Base-by-base conservation (phyloP, 2,888 invertebrate species). In the Drosophila mimetica region DNA sequence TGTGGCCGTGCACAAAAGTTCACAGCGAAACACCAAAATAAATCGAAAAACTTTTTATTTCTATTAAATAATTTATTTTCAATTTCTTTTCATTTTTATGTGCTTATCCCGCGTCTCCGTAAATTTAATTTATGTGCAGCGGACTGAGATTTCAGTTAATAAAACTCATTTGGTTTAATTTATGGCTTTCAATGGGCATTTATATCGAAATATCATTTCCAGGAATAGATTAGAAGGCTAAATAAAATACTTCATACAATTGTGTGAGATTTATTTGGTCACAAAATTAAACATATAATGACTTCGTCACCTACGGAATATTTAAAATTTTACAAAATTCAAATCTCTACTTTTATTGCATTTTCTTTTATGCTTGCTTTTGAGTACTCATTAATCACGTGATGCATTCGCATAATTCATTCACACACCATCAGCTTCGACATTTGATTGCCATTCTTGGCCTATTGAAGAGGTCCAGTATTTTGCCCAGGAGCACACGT, bases 21-120 rank as follows among this genome's bases (percentile, higher is more conserved):
- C 53, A 57, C 50, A 58, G 69, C 59, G 70, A 83, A 70, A 73
- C 66, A 80, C 55, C 67, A 75, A 75, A 86, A 86, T 81, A 81
- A 81, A 81, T 81, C 81, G 81, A 81, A 81, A 81, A 81, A 81
- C 85, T 81, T 81, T 86, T 86, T 60, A 80, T 86, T 84, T 75
- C 72, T 80, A 86, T 86, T 86, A 80, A 86, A 86, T 84, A 83
- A 86, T 77, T 80, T 86, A 86, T 86, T 77, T 86, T 77, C 61
- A 53, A 77, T 71, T 73, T 65, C 52, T 50, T 58, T 46, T 46
- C 71, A 52, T 52, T 69, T 52, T 48, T 41, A 42, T 25, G 22
- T 28, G 30, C 32, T 52, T 18, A n/a, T 36, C 14, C 25, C 20
- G 25, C 6, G 30, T 20, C 16, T 7, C 14, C 36, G 22, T 30